Percentiles rank a stretch among this genome's conserved stretches.
These are phyloP conservation scores for Anabas testudineus DNA, from an alignment of 2,797 vertebrate genomes.

Conservation along the genomic window DNA sequence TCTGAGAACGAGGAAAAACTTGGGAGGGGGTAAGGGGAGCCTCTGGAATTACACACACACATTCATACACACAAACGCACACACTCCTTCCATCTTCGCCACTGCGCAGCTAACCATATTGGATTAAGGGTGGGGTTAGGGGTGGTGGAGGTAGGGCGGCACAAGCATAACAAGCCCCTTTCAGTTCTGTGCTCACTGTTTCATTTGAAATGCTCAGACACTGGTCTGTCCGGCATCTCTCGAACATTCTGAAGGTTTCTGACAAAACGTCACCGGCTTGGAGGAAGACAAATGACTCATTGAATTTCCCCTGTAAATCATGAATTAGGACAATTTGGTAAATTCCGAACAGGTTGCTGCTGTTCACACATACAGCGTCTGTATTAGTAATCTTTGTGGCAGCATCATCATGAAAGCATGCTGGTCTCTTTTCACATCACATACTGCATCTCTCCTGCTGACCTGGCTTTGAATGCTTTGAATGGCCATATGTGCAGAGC, in stretches of 20 bases:
- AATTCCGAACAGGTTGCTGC: constrained; percentile 40
- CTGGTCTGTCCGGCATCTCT: constrained; percentile 55
- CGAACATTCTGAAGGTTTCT: constrained; percentile 54
- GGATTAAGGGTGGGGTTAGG: constrained; percentile 71
- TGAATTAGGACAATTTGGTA: constrained; percentile 26
- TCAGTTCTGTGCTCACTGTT: constrained; percentile 65
- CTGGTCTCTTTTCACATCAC: constrained; percentile 42
- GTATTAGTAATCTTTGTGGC: constrained; percentile 45
- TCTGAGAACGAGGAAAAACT: constrained; percentile 80
- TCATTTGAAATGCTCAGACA: constrained; percentile 58
- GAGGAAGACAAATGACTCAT: constrained; percentile 34
- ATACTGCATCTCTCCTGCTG: constrained; percentile 51
- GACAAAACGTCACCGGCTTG: constrained; percentile 38
- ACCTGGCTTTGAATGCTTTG: constrained; percentile 64
- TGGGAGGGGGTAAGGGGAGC: constrained; percentile 76
- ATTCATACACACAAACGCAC: constrained; percentile 30
- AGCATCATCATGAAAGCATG: constrained; percentile 30
- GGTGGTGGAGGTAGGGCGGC: constrained; percentile 61
- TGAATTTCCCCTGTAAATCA: constrained; percentile 48
- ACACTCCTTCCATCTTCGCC: constrained; percentile 68
- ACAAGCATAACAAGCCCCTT: constrained; percentile 72
- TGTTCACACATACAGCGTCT: constrained; percentile 47
- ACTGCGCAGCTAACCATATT: constrained; percentile 77
- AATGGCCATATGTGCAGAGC: constrained; percentile 57
- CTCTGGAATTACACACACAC: constrained; percentile 82